These are phyloP conservation scores for Ephialtes manifestator DNA, from an alignment of 2,888 invertebrate genomes.

Conservation along the genomic window DNA sequence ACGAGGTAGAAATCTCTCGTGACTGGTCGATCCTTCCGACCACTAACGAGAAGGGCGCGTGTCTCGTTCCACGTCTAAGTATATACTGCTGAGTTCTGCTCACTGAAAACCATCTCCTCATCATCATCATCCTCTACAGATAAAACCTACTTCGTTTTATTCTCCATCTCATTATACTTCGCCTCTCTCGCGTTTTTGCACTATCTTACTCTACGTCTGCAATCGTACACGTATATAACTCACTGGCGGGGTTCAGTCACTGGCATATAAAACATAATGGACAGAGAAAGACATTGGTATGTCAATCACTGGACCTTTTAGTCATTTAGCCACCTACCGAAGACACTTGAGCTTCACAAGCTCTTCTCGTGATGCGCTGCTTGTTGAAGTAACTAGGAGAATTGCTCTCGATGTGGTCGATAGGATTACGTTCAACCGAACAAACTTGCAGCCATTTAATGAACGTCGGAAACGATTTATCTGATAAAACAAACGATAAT, in stretches of 20 bases:
- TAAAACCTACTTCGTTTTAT: constrained; percentile 41
- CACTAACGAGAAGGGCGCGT: constrained; percentile 45
- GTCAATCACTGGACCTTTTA: constrained; percentile 8
- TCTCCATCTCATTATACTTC: constrained; percentile 45
- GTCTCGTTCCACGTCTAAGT: constrained; percentile 22
- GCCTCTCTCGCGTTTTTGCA: neutral
- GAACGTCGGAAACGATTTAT: neutral
- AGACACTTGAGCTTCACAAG: constrained; percentile 12
- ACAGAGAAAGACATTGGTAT: neutral
- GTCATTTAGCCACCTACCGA: neutral
- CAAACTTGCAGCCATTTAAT: constrained; percentile 2
- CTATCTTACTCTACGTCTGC: neutral
- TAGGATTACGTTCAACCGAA: neutral
- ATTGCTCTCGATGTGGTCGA: neutral
- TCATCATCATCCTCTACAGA: constrained; percentile 27
- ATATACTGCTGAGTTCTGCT: constrained; percentile 22
- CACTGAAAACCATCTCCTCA: constrained; percentile 36
- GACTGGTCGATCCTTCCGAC: constrained; percentile 31
- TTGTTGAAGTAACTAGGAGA: constrained; percentile 4
- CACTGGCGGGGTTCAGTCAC: neutral
- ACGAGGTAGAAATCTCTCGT: constrained; percentile 28
- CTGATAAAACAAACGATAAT: constrained; percentile 4
- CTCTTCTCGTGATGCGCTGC: constrained; percentile 23
- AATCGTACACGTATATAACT: neutral
- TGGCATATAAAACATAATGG: constrained; percentile 1